Evolutionary conservation across 1,140 invertebrate species (phyloP).

Genomic region (Galleria mellonella): DNA sequence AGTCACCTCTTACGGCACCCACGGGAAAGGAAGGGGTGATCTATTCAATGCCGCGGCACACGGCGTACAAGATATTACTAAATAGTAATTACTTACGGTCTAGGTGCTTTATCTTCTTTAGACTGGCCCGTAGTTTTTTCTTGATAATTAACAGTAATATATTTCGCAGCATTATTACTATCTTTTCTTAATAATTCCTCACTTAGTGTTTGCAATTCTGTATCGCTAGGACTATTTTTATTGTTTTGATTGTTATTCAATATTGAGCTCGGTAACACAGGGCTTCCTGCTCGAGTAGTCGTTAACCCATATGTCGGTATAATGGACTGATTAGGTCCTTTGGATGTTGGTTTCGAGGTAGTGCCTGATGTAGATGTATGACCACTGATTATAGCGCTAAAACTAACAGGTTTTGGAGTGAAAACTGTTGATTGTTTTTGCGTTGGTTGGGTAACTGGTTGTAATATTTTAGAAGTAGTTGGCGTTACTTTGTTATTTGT

Average conservation of each 20-base stretch:
- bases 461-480: constrained; percentile 7
- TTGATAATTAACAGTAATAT: constrained; percentile 82
- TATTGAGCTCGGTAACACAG: constrained; percentile 63
- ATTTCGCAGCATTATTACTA: constrained; percentile 79
- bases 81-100: constrained; percentile 76
- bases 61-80: too few relatives aligned
- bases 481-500: constrained; percentile 13
- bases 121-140: constrained; percentile 80
- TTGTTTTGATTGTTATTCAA: constrained; percentile 39
- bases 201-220: constrained; percentile 79
- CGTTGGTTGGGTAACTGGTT: constrained; percentile 8
- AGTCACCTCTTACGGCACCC: too few relatives aligned
- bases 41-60: too few relatives aligned
- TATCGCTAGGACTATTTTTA: constrained; percentile 56
- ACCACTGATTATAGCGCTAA: constrained; percentile 40
- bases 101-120: constrained; percentile 80
- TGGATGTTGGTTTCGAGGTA: constrained; percentile 14
- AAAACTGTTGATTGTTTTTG: constrained; percentile 1
- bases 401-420: constrained; percentile 42
- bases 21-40: too few relatives aligned
- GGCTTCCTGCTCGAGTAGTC: constrained; percentile 25
- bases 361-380: constrained; percentile 12
- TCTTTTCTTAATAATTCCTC: constrained; percentile 84
- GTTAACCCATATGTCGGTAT: not conserved
- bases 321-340: not conserved